phyloP scores from a whole-genome alignment of 2,113 vertebrate species.

The Callaeas wilsoni region DNA sequence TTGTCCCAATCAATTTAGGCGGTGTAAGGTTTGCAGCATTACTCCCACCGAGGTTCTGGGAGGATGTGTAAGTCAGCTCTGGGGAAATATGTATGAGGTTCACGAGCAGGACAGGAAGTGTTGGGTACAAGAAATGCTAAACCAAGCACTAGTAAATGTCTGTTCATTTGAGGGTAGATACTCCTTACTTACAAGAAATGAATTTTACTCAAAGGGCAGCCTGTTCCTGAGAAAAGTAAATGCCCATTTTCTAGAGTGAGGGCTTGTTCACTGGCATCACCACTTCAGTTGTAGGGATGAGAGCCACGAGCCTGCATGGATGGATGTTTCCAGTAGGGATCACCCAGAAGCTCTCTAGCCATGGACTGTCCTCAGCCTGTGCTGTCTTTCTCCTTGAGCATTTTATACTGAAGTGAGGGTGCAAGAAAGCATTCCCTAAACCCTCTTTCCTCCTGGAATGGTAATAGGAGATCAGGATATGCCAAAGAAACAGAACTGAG shows the following conservation, averaged over 20 bases:
- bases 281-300: not conserved
- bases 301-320: fast-evolving
- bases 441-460: not conserved
- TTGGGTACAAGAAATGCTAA: not conserved
- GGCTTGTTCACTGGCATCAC: not conserved
- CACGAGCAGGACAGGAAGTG: not conserved
- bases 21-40: not conserved
- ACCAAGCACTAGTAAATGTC: fast-evolving
- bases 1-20: not conserved
- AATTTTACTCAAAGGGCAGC: not conserved
- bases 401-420: not conserved
- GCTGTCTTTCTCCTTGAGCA: not conserved
- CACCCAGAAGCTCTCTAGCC: not conserved
- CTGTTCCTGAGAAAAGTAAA: not conserved
- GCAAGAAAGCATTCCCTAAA: not conserved
- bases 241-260: not conserved
- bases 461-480: not conserved
- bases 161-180: not conserved
- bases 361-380: not conserved
- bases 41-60: not conserved
- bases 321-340: not conserved
- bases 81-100: not conserved
- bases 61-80: not conserved
- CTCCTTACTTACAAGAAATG: not conserved
- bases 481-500: not conserved